Evolutionary conservation across 2,113 vertebrate genomes (phyloP).

Genomic region (Hystrix cristata): DNA sequence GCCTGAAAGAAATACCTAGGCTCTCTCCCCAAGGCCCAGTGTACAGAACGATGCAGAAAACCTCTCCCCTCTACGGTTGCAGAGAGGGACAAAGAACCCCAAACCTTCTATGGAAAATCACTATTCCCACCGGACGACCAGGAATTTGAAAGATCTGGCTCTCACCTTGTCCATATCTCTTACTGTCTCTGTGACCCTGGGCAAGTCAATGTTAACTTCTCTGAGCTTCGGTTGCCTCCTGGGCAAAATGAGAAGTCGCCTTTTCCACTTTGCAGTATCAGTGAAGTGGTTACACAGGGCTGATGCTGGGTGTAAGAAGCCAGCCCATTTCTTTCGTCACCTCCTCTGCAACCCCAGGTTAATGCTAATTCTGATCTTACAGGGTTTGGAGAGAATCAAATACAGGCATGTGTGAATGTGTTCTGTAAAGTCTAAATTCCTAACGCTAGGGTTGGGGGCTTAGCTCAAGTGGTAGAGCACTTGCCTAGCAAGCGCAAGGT

Average conservation of each 20-base stretch:
- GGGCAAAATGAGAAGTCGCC: background rate
- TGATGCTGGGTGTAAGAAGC: background rate
- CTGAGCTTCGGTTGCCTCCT: background rate
- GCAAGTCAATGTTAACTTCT: background rate
- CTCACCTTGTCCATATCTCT: background rate
- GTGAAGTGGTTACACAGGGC: background rate
- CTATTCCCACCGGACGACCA: background rate
- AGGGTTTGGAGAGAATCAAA: constrained; percentile 29
- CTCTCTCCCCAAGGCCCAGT: background rate
- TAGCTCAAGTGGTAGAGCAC: no score
- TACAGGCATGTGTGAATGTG: background rate
- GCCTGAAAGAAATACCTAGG: background rate
- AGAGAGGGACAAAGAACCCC: background rate
- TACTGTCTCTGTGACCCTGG: background rate
- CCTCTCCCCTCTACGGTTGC: constrained; percentile 6
- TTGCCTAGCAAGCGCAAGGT: no score
- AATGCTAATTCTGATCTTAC: background rate
- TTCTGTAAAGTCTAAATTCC: constrained; percentile 47
- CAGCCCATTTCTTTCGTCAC: background rate
- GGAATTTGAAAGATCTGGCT: background rate
- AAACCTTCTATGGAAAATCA: background rate
- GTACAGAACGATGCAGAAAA: background rate
- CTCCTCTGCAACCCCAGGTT: background rate
- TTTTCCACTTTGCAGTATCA: background rate
- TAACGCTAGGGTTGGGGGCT: background rate